Evolutionary conservation across 2,113 vertebrate genomes (phyloP).

Genomic region (Ochotona princeps): DNA sequence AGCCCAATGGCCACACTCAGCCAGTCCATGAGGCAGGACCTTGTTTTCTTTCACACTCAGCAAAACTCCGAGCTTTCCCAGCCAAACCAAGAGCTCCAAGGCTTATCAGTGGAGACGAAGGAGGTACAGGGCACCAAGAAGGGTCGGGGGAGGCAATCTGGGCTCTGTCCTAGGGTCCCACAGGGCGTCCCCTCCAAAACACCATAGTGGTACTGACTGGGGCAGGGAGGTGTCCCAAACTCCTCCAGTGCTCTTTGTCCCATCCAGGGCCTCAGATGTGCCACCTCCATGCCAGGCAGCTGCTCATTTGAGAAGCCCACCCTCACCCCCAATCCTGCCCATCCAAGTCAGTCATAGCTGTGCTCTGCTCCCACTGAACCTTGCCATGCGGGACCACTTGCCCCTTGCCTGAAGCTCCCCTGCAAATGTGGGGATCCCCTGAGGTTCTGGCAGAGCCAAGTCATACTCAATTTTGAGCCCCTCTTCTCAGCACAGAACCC

Average conservation of each 20-base stretch:
- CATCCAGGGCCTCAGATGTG: not conserved
- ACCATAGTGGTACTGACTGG: not conserved
- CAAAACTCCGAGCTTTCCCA: not conserved
- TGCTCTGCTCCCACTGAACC: not conserved
- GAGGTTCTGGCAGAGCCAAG: not conserved
- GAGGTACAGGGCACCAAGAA: not conserved
- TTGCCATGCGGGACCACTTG: too few relatives aligned
- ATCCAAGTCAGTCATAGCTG: not conserved
- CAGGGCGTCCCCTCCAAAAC: not conserved
- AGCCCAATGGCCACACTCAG: not conserved
- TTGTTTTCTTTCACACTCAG: not conserved
- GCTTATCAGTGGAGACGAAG: too few relatives aligned
- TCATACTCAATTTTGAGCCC: not conserved
- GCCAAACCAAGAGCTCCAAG: not conserved
- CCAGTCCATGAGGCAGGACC: not conserved
- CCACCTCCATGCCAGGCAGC: not conserved
- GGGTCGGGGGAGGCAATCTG: not conserved
- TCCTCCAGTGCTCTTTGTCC: not conserved
- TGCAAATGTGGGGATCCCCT: not conserved
- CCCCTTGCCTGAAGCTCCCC: too few relatives aligned
- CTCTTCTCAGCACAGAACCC: not conserved
- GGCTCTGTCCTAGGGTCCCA: rapidly evolving
- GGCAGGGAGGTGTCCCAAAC: too few relatives aligned
- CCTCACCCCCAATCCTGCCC: rapidly evolving
- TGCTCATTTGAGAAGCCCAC: not conserved